Evolutionary conservation across 2,113 vertebrate species (phyloP).

Genomic region (Pollachius pollachius): DNA sequence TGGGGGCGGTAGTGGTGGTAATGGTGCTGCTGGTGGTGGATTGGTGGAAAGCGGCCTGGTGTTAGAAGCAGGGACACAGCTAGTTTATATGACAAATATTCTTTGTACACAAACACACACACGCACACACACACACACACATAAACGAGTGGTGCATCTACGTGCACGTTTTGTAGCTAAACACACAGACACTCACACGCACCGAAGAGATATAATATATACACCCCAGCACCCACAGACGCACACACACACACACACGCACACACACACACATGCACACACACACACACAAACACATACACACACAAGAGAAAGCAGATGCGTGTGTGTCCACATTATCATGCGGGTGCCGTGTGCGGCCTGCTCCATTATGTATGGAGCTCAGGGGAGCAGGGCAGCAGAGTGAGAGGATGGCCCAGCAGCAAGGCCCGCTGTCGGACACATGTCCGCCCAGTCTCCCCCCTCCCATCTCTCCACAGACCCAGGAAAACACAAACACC

Average conservation of each 20-base stretch:
- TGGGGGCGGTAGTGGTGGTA: too few relatives aligned
- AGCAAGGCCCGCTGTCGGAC: constrained; percentile 67
- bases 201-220: too few relatives aligned
- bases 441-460: constrained; percentile 68
- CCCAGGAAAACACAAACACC: not conserved
- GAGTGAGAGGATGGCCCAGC: constrained; percentile 66
- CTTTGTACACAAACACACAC: too few relatives aligned
- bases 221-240: too few relatives aligned
- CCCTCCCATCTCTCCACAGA: constrained; percentile 50
- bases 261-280: constrained; percentile 27
- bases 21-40: too few relatives aligned
- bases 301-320: constrained; percentile 27
- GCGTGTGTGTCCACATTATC: constrained; percentile 46
- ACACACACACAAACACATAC: constrained; percentile 22
- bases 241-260: constrained; percentile 28
- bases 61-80: too few relatives aligned
- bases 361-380: constrained; percentile 72
- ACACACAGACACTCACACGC: not conserved
- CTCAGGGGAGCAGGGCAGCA: constrained; percentile 62
- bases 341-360: constrained; percentile 66
- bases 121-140: too few relatives aligned
- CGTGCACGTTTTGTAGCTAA: not conserved
- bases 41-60: too few relatives aligned
- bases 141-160: too few relatives aligned
- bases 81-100: too few relatives aligned